Base-by-base conservation (phyloP, 2,888 invertebrate genomes). In the Conops quadrifasciatus region DNA sequence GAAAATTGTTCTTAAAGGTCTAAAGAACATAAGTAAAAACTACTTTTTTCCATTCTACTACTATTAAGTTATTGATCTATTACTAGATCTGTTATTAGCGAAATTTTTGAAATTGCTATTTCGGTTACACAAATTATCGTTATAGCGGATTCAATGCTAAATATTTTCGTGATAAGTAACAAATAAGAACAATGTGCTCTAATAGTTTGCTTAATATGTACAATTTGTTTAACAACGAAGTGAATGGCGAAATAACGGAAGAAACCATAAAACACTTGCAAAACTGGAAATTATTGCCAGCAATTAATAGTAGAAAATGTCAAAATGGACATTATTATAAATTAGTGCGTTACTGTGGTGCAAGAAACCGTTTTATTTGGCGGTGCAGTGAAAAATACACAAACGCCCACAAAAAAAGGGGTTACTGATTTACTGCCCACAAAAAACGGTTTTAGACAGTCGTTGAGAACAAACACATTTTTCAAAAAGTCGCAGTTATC, bases 381-480 rank as follows among this genome's bases (percentile, higher is more conserved):
- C 15, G 49, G 49, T 49, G 49, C n/a, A 49, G 16, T n/a, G 49
- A 49, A 49, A n/a, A n/a, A n/a, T 2, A 49, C n/a, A 49, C 15
- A n/a, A 49, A 49, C n/a, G 49, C n/a, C n/a, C 49, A 49, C n/a
- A 49, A 49, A n/a, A 49, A 49, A n/a, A n/a, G 49, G n/a, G 49
- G 15, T n/a, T n/a, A n/a, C 16, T 49, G 49, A n/a, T n/a, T n/a
- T n/a, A n/a, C n/a, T n/a, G n/a, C n/a, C n/a, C n/a, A n/a, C n/a
- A n/a, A n/a, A n/a, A n/a, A n/a, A n/a, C 49, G 5, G n/a, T n/a
- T 15, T n/a, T 15, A 49, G 5, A n/a, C 49, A n/a, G 13, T 49
- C 49, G n/a, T 1, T 49, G n/a, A 49, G n/a, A 49, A 49, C 49
- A 49, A 1, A 49, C n/a, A 49, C 49, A 1, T 49, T 49, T 49